phyloP scores from a whole-genome alignment of 2,888 invertebrate genomes.

The Diarsia mendica region DNA sequence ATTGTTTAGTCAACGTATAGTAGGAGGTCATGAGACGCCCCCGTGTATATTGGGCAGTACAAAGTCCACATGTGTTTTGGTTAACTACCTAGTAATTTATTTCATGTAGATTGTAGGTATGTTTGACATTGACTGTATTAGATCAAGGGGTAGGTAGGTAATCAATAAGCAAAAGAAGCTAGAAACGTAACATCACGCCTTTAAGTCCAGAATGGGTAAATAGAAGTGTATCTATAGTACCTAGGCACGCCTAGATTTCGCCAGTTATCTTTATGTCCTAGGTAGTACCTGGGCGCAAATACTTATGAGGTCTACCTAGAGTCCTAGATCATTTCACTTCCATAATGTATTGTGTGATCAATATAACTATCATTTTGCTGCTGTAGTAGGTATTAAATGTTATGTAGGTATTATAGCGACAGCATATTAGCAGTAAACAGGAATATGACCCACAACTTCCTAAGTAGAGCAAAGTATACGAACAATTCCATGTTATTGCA shows the following conservation, averaged over 20 bases:
- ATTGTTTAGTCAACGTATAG: conserved; percentile 27
- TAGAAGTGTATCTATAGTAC: not conserved
- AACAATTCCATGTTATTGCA: not conserved
- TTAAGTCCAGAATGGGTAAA: no score
- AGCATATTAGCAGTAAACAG: not conserved
- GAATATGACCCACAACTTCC: not conserved
- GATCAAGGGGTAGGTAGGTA: not conserved
- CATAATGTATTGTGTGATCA: not conserved
- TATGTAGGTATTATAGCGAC: not conserved
- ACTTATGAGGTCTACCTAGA: not conserved
- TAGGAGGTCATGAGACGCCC: conserved; percentile 39
- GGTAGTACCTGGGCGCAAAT: not conserved
- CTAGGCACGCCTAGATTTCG: no score
- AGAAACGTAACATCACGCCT: no score
- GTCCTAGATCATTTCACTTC: not conserved
- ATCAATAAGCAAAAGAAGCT: conserved; percentile 2
- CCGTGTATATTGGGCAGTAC: conserved; percentile 34
- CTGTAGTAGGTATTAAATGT: not conserved
- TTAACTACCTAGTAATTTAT: conserved; percentile 16
- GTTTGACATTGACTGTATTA: conserved; percentile 27
- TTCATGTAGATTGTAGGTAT: conserved; percentile 21
- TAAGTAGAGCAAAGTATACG: conserved; percentile 2
- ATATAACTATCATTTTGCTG: not conserved
- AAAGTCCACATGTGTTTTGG: conserved; percentile 49
- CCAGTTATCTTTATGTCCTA: no score